Percentiles rank a stretch among this genome's conserved stretches.
These are phyloP conservation scores for Bombus sylvicola DNA, from an alignment of 1,140 invertebrate species.

Conservation along the genomic window DNA sequence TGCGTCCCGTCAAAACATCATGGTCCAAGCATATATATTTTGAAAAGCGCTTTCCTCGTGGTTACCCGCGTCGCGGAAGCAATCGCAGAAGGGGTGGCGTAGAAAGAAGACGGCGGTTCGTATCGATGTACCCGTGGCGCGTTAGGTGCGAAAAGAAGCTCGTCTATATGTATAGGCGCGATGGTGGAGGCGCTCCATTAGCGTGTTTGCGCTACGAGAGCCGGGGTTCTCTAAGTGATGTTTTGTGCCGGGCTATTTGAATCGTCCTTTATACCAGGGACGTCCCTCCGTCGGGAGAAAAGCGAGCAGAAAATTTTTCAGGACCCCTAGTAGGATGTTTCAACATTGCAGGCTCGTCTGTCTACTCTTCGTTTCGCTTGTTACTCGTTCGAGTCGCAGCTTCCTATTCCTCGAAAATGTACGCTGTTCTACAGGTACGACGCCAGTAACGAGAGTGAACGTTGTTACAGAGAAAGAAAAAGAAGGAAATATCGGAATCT, in stretches of 20 bases:
- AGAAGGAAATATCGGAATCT: not conserved
- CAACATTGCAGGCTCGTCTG: not conserved
- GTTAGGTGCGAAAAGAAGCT: slow-evolving; percentile 70
- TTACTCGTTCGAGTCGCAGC: slow-evolving; percentile 41
- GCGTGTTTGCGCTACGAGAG: slow-evolving; percentile 77
- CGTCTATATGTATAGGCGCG: slow-evolving; percentile 62
- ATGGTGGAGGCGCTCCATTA: slow-evolving; percentile 77
- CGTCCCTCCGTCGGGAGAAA: slow-evolving; percentile 26
- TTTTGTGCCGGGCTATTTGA: slow-evolving; percentile 77
- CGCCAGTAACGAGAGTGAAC: slow-evolving; percentile 28
- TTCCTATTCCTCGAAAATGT: slow-evolving; percentile 39
- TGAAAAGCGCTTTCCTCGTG: slow-evolving; percentile 52
- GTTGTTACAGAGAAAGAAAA: not conserved
- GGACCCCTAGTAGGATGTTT: slow-evolving; percentile 15
- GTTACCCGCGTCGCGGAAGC: slow-evolving; percentile 31
- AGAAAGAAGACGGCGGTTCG: slow-evolving; percentile 19
- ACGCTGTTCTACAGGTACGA: not conserved
- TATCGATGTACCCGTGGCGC: slow-evolving; percentile 61
- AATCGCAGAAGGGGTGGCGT: not conserved
- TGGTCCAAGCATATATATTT: slow-evolving; percentile 67
- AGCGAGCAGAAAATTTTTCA: slow-evolving; percentile 39
- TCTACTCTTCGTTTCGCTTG: slow-evolving; percentile 30
- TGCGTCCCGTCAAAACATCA: slow-evolving; percentile 69
- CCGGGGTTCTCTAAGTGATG: slow-evolving; percentile 78
- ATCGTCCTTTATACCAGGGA: slow-evolving; percentile 71